Evolutionary conservation across 2,888 invertebrate genomes (phyloP).

Genomic region (Sinhomidia bicolor): DNA sequence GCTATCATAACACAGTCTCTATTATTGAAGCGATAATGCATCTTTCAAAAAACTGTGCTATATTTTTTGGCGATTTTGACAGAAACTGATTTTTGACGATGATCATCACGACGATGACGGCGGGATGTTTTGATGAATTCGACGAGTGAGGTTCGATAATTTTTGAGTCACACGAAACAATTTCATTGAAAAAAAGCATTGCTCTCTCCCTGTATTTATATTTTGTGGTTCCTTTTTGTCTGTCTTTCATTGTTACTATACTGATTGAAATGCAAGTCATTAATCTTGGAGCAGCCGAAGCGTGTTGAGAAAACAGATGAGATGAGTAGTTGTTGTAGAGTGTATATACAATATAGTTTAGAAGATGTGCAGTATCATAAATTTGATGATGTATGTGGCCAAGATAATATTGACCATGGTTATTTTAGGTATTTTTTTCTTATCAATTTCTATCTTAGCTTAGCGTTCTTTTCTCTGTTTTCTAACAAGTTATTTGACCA

Average conservation of each 20-base stretch:
- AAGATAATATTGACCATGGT: background rate
- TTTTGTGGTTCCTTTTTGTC: no score
- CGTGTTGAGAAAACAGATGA: background rate
- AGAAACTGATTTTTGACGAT: background rate
- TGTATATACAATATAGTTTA: background rate
- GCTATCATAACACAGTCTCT: no score
- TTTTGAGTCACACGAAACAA: background rate
- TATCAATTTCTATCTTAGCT: no score
- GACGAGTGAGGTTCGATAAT: background rate
- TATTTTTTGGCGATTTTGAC: no score
- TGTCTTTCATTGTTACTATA: no score
- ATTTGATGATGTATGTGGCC: background rate
- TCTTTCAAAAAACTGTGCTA: background rate
- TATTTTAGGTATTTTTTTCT: no score
- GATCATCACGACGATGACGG: background rate
- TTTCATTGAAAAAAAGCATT: no score
- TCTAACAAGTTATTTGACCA: conserved; percentile 59
- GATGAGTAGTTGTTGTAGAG: background rate
- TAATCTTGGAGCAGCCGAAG: no score
- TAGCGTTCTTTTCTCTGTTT: background rate
- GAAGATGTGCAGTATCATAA: background rate
- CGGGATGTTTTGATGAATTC: background rate
- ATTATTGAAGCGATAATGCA: background rate
- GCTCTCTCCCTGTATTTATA: background rate
- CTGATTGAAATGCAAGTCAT: no score